Evolutionary conservation across 2,113 vertebrate genomes (phyloP).

Genomic region (Alethe castanea): DNA sequence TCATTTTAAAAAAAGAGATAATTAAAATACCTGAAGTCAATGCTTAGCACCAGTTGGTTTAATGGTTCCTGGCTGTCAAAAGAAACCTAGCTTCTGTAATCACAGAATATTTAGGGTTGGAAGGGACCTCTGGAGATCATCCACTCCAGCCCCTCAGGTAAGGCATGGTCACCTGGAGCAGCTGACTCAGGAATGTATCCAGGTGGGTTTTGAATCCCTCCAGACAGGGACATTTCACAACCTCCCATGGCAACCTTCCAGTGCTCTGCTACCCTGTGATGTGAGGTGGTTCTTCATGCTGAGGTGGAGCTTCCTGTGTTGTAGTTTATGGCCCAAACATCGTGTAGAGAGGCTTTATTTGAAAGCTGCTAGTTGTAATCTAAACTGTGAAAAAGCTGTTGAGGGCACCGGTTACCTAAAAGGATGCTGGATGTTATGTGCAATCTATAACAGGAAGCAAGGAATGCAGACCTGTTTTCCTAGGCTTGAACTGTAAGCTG

Average conservation of each 20-base stretch:
- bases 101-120: not conserved
- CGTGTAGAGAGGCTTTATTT: not conserved
- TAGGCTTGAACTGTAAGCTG: not conserved
- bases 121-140: not conserved
- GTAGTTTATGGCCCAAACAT: not conserved
- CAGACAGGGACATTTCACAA: accelerated
- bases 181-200: not conserved
- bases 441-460: not conserved
- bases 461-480: not conserved
- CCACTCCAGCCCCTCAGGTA: not conserved
- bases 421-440: not conserved
- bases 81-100: not conserved
- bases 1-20: not conserved
- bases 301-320: not conserved
- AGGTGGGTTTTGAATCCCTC: not conserved
- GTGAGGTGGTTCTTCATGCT: not conserved
- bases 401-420: not conserved
- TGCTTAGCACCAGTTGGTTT: not conserved
- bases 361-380: not conserved
- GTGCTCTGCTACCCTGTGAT: not conserved
- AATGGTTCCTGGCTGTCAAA: not conserved
- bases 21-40: not conserved
- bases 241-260: not conserved
- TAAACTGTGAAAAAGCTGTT: not conserved
- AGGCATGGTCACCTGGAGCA: not conserved